Evolutionary conservation across 1,140 invertebrate species (phyloP).

Genomic region (Bombus waltoni): DNA sequence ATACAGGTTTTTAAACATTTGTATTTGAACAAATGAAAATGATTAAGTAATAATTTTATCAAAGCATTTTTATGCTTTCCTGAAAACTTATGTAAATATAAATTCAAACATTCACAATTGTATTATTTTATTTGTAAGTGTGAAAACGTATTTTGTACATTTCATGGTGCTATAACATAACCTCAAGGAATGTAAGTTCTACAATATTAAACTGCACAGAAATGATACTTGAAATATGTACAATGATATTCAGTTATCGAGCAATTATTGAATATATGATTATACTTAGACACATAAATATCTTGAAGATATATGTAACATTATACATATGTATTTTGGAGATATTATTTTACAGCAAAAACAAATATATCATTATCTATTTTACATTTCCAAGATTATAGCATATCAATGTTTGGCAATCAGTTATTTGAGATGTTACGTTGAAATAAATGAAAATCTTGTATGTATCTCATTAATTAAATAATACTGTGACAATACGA

Average conservation of each 20-base stretch:
- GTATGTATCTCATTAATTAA: conserved; percentile 16
- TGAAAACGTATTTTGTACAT: conserved; percentile 73
- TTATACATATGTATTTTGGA: conserved; percentile 30
- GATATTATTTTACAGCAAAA: conserved; percentile 46
- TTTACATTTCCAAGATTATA: conserved; percentile 20
- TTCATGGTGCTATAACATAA: conserved; percentile 76
- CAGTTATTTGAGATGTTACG: conserved; percentile 6
- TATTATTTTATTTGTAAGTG: conserved; percentile 64
- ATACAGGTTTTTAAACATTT: conserved; percentile 27
- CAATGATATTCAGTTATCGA: conserved; percentile 56
- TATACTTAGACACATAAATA: conserved; percentile 40
- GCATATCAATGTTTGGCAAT: not conserved
- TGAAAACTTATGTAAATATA: conserved; percentile 41
- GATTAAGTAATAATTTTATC: conserved; percentile 29
- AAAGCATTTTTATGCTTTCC: conserved; percentile 15
- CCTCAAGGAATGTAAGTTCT: conserved; percentile 61
- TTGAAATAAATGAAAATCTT: conserved; percentile 1
- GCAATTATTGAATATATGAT: conserved; percentile 39
- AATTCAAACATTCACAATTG: conserved; percentile 35
- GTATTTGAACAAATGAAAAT: conserved; percentile 28
- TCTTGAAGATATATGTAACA: conserved; percentile 15
- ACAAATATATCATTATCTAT: conserved; percentile 38
- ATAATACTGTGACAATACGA: conserved; percentile 53
- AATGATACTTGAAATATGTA: conserved; percentile 77
- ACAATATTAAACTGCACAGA: conserved; percentile 64